Evolutionary conservation across 1,140 invertebrate species (phyloP).

Genomic region (Trichogramma pretiosum): DNA sequence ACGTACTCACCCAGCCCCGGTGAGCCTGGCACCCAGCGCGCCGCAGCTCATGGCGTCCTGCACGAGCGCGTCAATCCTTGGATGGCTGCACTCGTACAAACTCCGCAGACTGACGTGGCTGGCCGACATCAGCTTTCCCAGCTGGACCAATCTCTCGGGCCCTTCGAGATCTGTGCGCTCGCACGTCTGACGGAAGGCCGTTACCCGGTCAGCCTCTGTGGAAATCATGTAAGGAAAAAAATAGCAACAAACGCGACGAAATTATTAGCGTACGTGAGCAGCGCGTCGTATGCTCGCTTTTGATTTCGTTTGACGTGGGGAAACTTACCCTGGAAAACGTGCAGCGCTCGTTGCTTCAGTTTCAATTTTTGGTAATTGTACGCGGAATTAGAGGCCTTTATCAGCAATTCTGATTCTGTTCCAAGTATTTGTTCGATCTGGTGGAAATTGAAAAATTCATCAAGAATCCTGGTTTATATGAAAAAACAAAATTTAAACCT

Average conservation of each 20-base stretch:
- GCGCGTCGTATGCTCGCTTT: too few species aligned
- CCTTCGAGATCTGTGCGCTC: constrained; percentile 24
- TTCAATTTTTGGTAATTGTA: constrained; percentile 72
- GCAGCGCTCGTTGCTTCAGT: constrained; percentile 72
- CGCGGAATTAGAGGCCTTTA: constrained; percentile 61
- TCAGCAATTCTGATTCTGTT: constrained; percentile 57
- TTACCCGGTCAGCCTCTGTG: constrained; percentile 50
- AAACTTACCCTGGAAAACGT: constrained; percentile 76
- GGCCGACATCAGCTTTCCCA: constrained; percentile 79
- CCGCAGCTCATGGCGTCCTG: constrained; percentile 62
- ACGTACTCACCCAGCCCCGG: constrained; percentile 76
- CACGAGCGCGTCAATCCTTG: constrained; percentile 77
- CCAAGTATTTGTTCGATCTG: constrained; percentile 54
- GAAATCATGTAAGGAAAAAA: background rate
- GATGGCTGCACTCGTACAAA: constrained; percentile 91
- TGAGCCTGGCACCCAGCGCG: constrained; percentile 77
- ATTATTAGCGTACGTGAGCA: too few species aligned
- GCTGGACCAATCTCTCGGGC: constrained; percentile 44
- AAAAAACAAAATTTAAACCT: too few species aligned
- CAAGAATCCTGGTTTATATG: background rate
- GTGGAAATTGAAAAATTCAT: constrained; percentile 14
- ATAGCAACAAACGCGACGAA: background rate
- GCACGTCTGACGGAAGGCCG: constrained; percentile 41
- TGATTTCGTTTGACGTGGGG: too few species aligned
- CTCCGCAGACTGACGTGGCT: constrained; percentile 80